Base-by-base conservation (phyloP, 2,888 invertebrate genomes). In the Apamea monoglypha region DNA sequence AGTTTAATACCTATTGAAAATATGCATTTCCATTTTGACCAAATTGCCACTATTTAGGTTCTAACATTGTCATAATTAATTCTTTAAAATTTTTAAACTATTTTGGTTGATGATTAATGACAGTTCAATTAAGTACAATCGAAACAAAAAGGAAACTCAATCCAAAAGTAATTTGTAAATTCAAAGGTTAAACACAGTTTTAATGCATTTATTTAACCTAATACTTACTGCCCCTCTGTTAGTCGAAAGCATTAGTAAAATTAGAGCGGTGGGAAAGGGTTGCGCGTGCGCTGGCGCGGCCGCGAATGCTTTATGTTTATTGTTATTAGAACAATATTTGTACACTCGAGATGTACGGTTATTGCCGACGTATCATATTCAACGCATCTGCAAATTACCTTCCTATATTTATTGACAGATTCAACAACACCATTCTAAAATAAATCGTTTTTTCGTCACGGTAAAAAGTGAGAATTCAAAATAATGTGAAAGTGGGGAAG, bases 241-340 rank as follows among this genome's bases (percentile, higher is more conserved):
- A 91, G 92, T 90, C 83, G 92, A 93, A 91, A 93, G 94, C 96
- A 96, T 96, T 96, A 96, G 96, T 96, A 96, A 96, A 96, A 96
- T 95, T 96, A 96, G 96, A 97, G 96, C 95, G 95, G 96, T 97
- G 97, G 96, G 97, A 96, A 97, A 96, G 96, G 96, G 96, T 96
- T 96, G 91, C 86, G 89, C 86, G 81, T 1, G 80, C 87, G 86
- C 90, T 85, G 84, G 87, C 87, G 89, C 36, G 36, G 36, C 92
- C 89, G 92, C 92, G 92, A 92, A 93, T 94, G 93, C 94, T 96
- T 95, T 94, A 96, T 94, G 93, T 95, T 96, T 96, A 97, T 97
- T 96, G 96, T 96, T 96, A 96, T 96, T 96, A 96, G 96, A 95
- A 95, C 94, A 97, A 97, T 96, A 96, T 97, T 96, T 96, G 96